Evolutionary conservation across 2,113 vertebrate genomes (phyloP), one percentile per base, ranked within the genome.

Genomic region (Seriola aureovittata): DNA sequence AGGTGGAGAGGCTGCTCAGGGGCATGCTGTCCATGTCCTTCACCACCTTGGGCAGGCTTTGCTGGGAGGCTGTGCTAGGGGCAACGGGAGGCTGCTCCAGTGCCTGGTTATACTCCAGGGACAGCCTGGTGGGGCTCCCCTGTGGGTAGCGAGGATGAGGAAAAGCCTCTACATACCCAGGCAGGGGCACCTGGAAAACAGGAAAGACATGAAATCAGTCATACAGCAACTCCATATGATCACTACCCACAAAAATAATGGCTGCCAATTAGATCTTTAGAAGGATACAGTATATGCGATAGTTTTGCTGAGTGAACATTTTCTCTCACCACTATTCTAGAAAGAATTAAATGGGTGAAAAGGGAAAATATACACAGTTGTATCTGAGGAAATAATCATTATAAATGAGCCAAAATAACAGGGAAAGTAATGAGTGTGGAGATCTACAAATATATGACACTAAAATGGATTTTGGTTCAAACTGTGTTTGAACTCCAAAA

Each of bases 151-250:
- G 97, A 4, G 97, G 94, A 80, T 97, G 91, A 3, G 98, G 97
- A 82, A 98, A 99, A 69, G 97, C 97, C 91, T 99, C 98, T 0
- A 98, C 97, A 87, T 99, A 99, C 44, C 98, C 98, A 0, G 98
- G 98, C 6, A 99, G 95, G 0, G 98, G 97, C 17, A 97, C 96
- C 98, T 99, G 94, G 3, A 84, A 90, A 67, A 92, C 78, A n/a
- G 1, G 68, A 3, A 57, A 59, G 40, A 55, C 58, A 50, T 16
- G 21, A 54, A 1, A 63, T 79, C 64, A 21, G 32, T 48, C 40
- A 72, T 32, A 66, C 5, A 13, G 42, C 34, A n/a, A 66, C 23
- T 48, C 63, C 0, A 64, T 19, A 46, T 23, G 23, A 40, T 44
- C 57, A 55, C 23, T 44, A 19, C 54, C 64, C 40, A 75, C 16